Evolutionary conservation across 2,797 vertebrate genomes (phyloP).

Genomic region (Propithecus deckenii): DNA sequence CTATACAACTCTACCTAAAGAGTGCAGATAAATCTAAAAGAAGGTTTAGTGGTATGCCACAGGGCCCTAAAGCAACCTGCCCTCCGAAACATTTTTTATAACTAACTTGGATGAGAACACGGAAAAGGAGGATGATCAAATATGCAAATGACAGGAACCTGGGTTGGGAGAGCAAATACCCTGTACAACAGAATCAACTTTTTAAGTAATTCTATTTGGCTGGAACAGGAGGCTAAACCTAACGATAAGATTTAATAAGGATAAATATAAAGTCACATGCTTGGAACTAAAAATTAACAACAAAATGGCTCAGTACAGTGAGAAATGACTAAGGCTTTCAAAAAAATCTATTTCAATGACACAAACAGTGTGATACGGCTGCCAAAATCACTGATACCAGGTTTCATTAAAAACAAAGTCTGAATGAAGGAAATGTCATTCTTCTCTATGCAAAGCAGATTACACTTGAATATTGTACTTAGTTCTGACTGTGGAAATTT

Average conservation of each 20-base stretch:
- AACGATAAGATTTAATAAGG: not conserved
- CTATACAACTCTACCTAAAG: not conserved
- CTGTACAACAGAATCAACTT: not conserved
- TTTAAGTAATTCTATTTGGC: not conserved
- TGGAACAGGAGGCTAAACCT: slow-evolving; percentile 15
- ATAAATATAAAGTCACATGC: not conserved
- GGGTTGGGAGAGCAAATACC: not conserved
- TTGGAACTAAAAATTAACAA: not conserved
- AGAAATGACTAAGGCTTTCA: not conserved
- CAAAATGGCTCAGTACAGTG: not conserved
- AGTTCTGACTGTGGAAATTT: not conserved
- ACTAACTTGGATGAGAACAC: not conserved
- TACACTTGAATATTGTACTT: not conserved
- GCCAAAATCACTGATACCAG: not conserved
- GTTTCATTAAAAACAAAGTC: slow-evolving; percentile 1
- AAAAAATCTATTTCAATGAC: not conserved
- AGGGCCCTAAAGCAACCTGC: not conserved
- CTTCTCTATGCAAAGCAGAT: not conserved
- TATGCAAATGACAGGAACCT: not conserved
- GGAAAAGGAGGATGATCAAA: not conserved
- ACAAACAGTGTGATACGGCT: not conserved
- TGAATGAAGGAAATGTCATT: not conserved
- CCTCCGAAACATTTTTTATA: not conserved
- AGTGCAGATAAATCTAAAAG: not conserved
- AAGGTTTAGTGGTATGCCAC: not conserved